phyloP scores from a whole-genome alignment of 2,113 vertebrate genomes.

The Plecturocebus donacophilus region DNA sequence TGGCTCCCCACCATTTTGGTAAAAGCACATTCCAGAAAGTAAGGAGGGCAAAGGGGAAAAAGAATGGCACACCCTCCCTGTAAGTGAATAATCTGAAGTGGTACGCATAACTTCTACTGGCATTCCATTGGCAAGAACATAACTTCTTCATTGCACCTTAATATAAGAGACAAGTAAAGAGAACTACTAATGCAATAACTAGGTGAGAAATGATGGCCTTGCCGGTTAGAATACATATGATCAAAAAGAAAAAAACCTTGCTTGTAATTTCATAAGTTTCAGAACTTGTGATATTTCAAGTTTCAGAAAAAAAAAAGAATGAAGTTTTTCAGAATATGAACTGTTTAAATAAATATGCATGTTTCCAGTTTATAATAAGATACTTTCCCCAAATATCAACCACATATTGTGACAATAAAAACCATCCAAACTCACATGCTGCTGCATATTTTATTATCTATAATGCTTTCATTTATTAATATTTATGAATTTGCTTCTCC shows the following conservation, averaged over 20 bases:
- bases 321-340: slow-evolving; percentile 28
- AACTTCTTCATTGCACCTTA: not conserved
- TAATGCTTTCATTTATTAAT: slow-evolving; percentile 78
- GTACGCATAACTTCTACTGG: not conserved
- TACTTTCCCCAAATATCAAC: slow-evolving; percentile 42
- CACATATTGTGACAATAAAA: slow-evolving; percentile 67
- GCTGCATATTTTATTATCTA: slow-evolving; percentile 75
- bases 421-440: slow-evolving; percentile 55
- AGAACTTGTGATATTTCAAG: slow-evolving; percentile 27
- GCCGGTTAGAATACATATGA: not conserved
- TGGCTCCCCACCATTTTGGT: not conserved
- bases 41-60: not conserved
- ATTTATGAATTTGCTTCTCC: slow-evolving; percentile 77
- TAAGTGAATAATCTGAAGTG: not conserved
- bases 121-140: not conserved
- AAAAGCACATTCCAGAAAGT: not conserved
- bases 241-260: not conserved
- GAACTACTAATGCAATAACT: not conserved
- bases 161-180: not conserved
- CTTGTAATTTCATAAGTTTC: not conserved
- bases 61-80: not conserved
- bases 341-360: slow-evolving; percentile 19
- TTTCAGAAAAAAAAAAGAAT: slow-evolving; percentile 17
- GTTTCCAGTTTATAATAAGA: slow-evolving; percentile 38
- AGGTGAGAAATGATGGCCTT: not conserved